Percentiles rank a stretch among this genome's conserved stretches.
phyloP scores from a whole-genome alignment of 1,140 invertebrate genomes.

The Fragariocoptes setiger region DNA sequence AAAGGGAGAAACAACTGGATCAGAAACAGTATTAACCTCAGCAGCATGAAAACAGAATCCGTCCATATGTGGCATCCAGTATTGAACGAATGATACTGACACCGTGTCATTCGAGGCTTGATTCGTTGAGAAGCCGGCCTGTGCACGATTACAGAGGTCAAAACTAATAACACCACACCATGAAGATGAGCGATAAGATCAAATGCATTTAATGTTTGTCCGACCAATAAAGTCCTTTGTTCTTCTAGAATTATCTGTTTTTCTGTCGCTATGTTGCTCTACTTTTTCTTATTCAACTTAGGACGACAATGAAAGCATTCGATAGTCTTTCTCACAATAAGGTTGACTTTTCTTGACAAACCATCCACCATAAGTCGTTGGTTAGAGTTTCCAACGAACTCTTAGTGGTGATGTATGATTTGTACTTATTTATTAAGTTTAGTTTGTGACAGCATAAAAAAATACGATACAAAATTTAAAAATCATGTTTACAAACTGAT shows the following conservation, averaged over 20 bases:
- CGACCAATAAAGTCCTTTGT: too few relatives aligned
- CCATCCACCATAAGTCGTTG: slow-evolving; percentile 89
- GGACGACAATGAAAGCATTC: slow-evolving; percentile 90
- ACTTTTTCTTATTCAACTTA: slow-evolving; percentile 32
- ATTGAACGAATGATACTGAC: not conserved
- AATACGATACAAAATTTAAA: too few relatives aligned
- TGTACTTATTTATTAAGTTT: slow-evolving; percentile 18
- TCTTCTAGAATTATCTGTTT: slow-evolving; percentile 54
- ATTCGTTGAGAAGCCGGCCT: not conserved
- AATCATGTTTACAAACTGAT: too few relatives aligned
- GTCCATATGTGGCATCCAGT: too few relatives aligned
- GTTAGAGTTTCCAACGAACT: slow-evolving; percentile 71
- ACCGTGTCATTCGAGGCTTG: not conserved
- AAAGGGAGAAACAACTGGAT: too few relatives aligned
- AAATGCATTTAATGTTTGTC: too few relatives aligned
- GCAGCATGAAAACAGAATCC: too few relatives aligned
- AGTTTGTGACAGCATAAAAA: too few relatives aligned
- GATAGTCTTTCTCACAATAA: slow-evolving; percentile 98
- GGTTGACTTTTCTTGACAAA: slow-evolving; percentile 87
- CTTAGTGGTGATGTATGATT: slow-evolving; percentile 72
- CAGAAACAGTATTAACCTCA: too few relatives aligned
- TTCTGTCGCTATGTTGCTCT: slow-evolving; percentile 75
- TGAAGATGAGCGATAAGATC: too few relatives aligned
- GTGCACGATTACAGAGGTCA: too few relatives aligned
- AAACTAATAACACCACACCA: too few relatives aligned